Base-by-base conservation (phyloP, 2,888 invertebrate genomes). In the Germaria angustata region DNA sequence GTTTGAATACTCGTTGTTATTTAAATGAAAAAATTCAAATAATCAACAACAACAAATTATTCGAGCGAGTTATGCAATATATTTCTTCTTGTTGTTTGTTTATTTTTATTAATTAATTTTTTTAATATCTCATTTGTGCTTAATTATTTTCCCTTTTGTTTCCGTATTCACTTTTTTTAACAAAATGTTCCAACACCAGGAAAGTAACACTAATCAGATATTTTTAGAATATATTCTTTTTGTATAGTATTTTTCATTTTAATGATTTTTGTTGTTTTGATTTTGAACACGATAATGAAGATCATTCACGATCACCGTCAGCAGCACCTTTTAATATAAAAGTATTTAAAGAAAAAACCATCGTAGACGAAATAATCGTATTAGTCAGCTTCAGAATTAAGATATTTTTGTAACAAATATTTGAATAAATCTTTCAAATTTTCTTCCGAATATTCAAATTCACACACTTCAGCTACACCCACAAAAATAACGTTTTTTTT, bases 281-380 rank as follows among this genome's bases (percentile, higher is more conserved):
- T 46, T 49, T 68, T 5, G 36, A 66, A 51, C 41, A 59, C 36
- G 28, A 73, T 61, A 34, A 44, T 72, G 66, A 72, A 28, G 57
- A 66, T 57, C 55, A 63, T 69, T 49, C 36, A 65, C 72, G 51
- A 39, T 57, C 49, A 68, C 7, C 28, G 20, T 49, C 53, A 53
- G 53, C 61, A 69, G 66, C 57, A 66, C 15, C 41, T 71, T 73
- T 65, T 11, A 41, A 57, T 24, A n/a, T 39, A 46, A 36, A 28
- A 28, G 28, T 6, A 39, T 63, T 28, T 66, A 49, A 44, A 46
- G 2, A 51, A 4, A 71, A 46, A 69, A 41, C 65, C 66, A 77
- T 80, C 79, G 69, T 80, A 83, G 75, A 75, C 78, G 77, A 84
- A 84, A 77, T 46, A 63, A 34, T 46, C 55, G 75, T 68, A 84